These are phyloP conservation scores for Ornithoptera priamus DNA, from an alignment of 2,888 invertebrate species.

Conservation along the genomic window DNA sequence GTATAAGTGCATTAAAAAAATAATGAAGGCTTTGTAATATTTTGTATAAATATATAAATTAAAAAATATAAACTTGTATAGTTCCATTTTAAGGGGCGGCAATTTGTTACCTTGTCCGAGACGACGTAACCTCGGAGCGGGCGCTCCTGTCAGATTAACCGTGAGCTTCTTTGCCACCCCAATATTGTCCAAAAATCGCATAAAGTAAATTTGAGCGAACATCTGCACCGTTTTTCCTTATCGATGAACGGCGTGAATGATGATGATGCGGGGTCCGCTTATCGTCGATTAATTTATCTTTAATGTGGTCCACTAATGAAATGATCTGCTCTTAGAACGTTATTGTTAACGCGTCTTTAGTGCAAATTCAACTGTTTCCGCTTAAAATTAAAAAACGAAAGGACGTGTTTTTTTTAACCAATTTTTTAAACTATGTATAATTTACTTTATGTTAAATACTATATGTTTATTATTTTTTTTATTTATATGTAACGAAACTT, in stretches of 20 bases:
- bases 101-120: not conserved
- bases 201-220: conserved; percentile 25
- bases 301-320: not conserved
- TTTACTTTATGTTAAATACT: no score
- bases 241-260: not conserved
- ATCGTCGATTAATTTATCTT: not conserved
- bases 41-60: no score
- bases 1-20: no score
- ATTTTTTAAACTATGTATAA: no score
- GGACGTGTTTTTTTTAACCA: no score
- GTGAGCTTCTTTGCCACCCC: not conserved
- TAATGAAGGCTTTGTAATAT: no score
- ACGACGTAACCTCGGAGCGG: not conserved
- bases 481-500: no score
- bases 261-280: not conserved
- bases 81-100: not conserved
- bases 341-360: no score
- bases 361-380: no score
- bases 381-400: no score
- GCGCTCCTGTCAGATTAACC: conserved; percentile 6
- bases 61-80: not conserved
- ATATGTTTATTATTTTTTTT: no score
- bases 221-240: conserved; percentile 4
- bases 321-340: not conserved
- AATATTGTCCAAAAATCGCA: conserved; percentile 1